These are phyloP conservation scores for Leucopsar rothschildi DNA, from an alignment of 2,113 vertebrate genomes.

Conservation along the genomic window DNA sequence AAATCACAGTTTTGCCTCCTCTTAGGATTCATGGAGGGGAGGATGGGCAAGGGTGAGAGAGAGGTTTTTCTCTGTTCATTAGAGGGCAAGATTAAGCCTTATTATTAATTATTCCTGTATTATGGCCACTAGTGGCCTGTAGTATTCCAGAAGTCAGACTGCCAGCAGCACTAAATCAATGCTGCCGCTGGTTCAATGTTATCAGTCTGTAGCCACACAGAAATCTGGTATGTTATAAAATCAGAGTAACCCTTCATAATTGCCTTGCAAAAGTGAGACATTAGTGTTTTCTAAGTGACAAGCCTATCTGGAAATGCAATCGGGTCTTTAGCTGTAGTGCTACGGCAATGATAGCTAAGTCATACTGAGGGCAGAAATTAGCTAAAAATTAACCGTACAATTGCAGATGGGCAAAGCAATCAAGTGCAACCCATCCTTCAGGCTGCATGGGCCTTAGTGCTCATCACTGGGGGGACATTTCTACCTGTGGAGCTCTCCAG, in stretches of 20 bases:
- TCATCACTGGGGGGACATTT: neutral
- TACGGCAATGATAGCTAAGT: neutral
- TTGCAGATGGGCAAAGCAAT: conserved; percentile 41
- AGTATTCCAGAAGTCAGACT: conserved; percentile 37
- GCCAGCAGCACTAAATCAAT: conserved; percentile 53
- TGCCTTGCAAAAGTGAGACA: conserved; percentile 35
- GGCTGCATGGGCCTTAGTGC: neutral
- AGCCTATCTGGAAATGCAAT: conserved; percentile 29
- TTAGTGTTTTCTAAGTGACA: conserved; percentile 57
- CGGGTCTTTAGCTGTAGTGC: conserved; percentile 2
- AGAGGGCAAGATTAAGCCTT: conserved; percentile 29
- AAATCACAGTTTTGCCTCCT: neutral
- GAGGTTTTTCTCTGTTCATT: neutral
- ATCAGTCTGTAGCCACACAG: conserved; percentile 49
- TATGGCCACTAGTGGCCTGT: conserved; percentile 4
- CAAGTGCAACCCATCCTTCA: neutral
- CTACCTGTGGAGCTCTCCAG: neutral
- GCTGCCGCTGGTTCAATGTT: conserved; percentile 13
- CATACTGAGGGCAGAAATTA: conserved; percentile 32
- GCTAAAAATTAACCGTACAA: conserved; percentile 31
- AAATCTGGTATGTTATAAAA: conserved; percentile 40
- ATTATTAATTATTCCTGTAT: conserved; percentile 50
- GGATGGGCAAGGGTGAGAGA: neutral
- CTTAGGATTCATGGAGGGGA: neutral
- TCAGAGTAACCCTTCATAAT: conserved; percentile 47